Conservation (phyloP, 2,888 invertebrate genomes). For the Apotomis betuletana region DNA sequence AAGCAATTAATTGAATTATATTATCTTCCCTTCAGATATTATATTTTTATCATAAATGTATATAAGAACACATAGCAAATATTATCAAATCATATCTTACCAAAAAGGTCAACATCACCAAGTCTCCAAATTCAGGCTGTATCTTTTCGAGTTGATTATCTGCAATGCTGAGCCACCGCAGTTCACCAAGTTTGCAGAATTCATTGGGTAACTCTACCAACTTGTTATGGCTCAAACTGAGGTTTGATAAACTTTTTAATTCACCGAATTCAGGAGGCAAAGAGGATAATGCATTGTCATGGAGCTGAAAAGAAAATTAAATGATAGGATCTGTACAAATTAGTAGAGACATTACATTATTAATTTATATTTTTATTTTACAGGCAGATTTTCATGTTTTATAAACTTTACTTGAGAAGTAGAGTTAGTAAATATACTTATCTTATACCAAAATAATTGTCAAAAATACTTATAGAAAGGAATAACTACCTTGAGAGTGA, state of each 20-base stretch:
- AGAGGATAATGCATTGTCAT: constrained; percentile 90
- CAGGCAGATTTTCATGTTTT: neutral
- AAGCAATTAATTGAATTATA: too few relatives aligned
- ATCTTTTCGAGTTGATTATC: constrained; percentile 88
- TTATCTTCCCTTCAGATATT: too few relatives aligned
- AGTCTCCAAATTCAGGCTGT: constrained; percentile 88
- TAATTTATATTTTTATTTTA: neutral
- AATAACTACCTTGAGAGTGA: constrained; percentile 86
- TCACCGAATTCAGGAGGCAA: constrained; percentile 90
- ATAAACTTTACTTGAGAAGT: neutral
- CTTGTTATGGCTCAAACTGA: constrained; percentile 89
- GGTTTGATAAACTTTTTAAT: constrained; percentile 85
- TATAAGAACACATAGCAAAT: constrained; percentile 29
- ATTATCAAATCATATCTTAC: constrained; percentile 60
- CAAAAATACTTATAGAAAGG: neutral
- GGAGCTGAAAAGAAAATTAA: constrained; percentile 83
- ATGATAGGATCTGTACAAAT: neutral
- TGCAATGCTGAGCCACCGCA: constrained; percentile 88
- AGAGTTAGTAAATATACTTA: neutral
- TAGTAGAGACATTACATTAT: neutral
- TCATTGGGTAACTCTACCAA: constrained; percentile 84
- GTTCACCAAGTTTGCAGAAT: constrained; percentile 87
- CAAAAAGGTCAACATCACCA: constrained; percentile 87
- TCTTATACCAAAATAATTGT: neutral
- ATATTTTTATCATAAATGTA: too few relatives aligned